These are phyloP conservation scores for Naja naja DNA, from an alignment of 2,113 vertebrate genomes.

Conservation along the genomic window DNA sequence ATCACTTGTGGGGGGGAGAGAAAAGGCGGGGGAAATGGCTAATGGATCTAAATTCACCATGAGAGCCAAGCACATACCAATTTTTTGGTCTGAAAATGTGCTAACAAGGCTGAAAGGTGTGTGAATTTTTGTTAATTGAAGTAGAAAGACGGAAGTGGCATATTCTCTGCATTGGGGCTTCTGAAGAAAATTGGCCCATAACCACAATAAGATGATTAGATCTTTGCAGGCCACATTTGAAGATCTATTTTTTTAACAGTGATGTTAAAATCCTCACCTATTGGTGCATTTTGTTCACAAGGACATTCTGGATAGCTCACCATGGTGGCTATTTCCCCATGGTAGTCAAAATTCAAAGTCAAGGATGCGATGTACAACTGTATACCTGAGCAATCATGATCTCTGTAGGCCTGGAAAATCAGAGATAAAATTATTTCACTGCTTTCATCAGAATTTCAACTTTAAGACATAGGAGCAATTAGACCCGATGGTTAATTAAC, in stretches of 20 bases:
- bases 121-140: not conserved
- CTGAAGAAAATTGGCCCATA: not conserved
- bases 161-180: not conserved
- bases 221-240: not conserved
- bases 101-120: not conserved
- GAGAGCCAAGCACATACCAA: not conserved
- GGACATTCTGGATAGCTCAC: conserved; percentile 56
- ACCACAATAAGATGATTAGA: not conserved
- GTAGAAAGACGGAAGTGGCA: not conserved
- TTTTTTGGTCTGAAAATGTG: not conserved
- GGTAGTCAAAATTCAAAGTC: conserved; percentile 59
- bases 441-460: not conserved
- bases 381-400: conserved; percentile 50
- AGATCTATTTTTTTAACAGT: not conserved
- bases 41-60: not conserved
- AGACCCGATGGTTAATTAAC: not conserved
- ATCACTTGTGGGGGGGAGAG: not conserved
- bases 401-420: conserved; percentile 45
- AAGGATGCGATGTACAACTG: conserved; percentile 56
- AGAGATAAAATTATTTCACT: not conserved
- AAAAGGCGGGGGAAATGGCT: not conserved
- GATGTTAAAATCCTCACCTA: conserved; percentile 46
- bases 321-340: conserved; percentile 43
- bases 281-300: conserved; percentile 46
- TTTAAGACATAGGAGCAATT: not conserved